phyloP scores from a whole-genome alignment of 2,888 invertebrate species.

The Sarcophaga caerulescens region DNA sequence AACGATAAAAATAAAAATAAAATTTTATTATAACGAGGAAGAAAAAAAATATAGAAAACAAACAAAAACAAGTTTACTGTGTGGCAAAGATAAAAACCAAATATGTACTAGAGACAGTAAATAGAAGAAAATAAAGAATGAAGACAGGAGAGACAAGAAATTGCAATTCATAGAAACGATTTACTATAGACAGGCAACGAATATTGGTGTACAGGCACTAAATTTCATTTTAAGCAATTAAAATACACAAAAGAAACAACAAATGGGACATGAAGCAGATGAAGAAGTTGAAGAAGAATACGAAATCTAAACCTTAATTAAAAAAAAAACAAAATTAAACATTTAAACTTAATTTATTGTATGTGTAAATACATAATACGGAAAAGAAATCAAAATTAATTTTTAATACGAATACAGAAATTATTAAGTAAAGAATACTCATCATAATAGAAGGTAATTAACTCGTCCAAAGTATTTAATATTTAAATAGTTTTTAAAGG shows the following conservation, averaged over 20 bases:
- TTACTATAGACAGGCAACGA: not conserved
- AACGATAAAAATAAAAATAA: slow-evolving; percentile 59
- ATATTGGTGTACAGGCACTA: not conserved
- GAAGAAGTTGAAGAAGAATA: no score
- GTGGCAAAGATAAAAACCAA: slow-evolving; percentile 56
- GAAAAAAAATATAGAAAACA: slow-evolving; percentile 35
- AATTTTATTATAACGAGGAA: slow-evolving; percentile 57
- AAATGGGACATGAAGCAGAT: not conserved
- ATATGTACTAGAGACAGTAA: slow-evolving; percentile 50
- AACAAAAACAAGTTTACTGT: not conserved
- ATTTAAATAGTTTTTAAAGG: slow-evolving; percentile 53
- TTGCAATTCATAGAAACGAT: slow-evolving; percentile 5
- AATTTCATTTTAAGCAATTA: not conserved
- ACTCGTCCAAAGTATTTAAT: slow-evolving; percentile 66
- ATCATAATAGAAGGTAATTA: not conserved
- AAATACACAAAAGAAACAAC: not conserved
- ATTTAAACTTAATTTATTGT: slow-evolving; percentile 13
- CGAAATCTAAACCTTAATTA: not conserved
- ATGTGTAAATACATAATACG: slow-evolving; percentile 43
- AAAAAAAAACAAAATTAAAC: not conserved
- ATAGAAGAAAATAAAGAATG: slow-evolving; percentile 37
- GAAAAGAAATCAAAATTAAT: slow-evolving; percentile 11
- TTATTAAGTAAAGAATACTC: slow-evolving; percentile 42
- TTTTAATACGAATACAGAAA: no score
- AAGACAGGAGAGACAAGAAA: not conserved